Evolutionary conservation across 2,797 vertebrate species (phyloP).

Genomic region (Ibycter americanus): DNA sequence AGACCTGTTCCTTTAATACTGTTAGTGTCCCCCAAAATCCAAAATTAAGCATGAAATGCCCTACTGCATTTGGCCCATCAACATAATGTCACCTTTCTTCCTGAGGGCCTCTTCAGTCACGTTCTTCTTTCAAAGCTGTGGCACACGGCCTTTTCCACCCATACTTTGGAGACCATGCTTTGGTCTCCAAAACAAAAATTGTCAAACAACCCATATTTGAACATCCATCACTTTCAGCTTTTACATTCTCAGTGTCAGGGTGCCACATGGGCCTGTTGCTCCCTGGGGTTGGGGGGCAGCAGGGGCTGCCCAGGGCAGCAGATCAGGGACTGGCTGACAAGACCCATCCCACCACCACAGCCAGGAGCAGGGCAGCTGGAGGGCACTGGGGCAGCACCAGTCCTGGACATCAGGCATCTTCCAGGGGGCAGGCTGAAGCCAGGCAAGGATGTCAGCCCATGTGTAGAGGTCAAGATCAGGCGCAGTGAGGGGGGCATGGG

Average conservation of each 20-base stretch:
- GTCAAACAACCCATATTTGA: not conserved
- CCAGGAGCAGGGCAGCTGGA: not conserved
- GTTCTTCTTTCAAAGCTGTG: not conserved
- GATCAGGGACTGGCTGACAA: not conserved
- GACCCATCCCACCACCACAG: not conserved
- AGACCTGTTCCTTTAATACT: not conserved
- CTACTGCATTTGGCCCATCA: not conserved
- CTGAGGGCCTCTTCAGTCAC: not conserved
- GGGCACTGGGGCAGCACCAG: accelerated
- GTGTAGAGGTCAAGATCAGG: not conserved
- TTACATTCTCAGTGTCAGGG: not conserved
- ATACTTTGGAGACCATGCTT: too few species aligned
- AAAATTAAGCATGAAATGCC: not conserved
- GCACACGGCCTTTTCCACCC: not conserved
- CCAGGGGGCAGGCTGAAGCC: accelerated
- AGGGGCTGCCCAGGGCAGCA: accelerated
- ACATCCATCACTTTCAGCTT: not conserved
- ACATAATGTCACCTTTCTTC: not conserved
- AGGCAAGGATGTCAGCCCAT: not conserved
- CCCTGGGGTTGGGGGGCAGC: not conserved
- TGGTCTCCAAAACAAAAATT: not conserved
- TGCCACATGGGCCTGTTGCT: accelerated
- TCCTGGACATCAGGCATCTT: not conserved
- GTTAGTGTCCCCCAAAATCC: not conserved
- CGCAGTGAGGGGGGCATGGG: too few species aligned